A percentile compares a stretch with the other conserved stretches of the same genome.
These are phyloP conservation scores for Platyura marginata DNA, from an alignment of 1,140 invertebrate genomes.

Conservation along the genomic window DNA sequence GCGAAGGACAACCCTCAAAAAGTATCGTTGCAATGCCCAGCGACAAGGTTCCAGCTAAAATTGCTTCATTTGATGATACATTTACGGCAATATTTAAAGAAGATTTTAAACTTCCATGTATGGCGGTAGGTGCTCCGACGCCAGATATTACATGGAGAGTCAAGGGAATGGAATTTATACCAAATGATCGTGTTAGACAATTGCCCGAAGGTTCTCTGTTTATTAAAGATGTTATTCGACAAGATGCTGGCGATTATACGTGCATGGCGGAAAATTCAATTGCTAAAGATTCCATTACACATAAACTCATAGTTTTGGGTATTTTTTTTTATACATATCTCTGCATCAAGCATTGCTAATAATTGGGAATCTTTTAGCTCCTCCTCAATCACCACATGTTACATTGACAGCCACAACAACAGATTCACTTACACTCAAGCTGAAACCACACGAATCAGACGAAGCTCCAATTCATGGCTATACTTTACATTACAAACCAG, in stretches of 20 bases:
- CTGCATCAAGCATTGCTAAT: slow-evolving; percentile 3
- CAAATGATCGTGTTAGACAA: slow-evolving; percentile 54
- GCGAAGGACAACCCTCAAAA: slow-evolving; percentile 77
- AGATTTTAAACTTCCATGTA: slow-evolving; percentile 76
- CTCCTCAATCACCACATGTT: slow-evolving; percentile 65
- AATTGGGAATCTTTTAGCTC: slow-evolving; percentile 31
- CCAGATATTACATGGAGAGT: slow-evolving; percentile 79
- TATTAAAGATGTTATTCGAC: slow-evolving; percentile 71
- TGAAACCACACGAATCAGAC: slow-evolving; percentile 55
- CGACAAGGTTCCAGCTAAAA: slow-evolving; percentile 77
- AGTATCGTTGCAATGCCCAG: slow-evolving; percentile 66
- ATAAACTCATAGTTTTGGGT: slow-evolving; percentile 74
- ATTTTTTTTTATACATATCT: slow-evolving; percentile 9
- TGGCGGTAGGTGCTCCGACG: slow-evolving; percentile 73
- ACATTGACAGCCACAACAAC: slow-evolving; percentile 65
- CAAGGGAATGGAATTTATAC: slow-evolving; percentile 28
- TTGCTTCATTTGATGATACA: slow-evolving; percentile 79
- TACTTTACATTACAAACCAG: slow-evolving; percentile 82
- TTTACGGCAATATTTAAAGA: slow-evolving; percentile 80
- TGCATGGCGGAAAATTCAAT: slow-evolving; percentile 87
- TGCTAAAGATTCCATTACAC: slow-evolving; percentile 79
- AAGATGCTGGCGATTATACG: slow-evolving; percentile 77
- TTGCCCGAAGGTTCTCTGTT: slow-evolving; percentile 76
- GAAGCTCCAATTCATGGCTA: slow-evolving; percentile 64
- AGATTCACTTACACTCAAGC: slow-evolving; percentile 58